Evolutionary conservation across 2,797 vertebrate genomes (phyloP), one percentile per base, ranked within the genome.

Genomic region (Neosilurus hyrtlii): DNA sequence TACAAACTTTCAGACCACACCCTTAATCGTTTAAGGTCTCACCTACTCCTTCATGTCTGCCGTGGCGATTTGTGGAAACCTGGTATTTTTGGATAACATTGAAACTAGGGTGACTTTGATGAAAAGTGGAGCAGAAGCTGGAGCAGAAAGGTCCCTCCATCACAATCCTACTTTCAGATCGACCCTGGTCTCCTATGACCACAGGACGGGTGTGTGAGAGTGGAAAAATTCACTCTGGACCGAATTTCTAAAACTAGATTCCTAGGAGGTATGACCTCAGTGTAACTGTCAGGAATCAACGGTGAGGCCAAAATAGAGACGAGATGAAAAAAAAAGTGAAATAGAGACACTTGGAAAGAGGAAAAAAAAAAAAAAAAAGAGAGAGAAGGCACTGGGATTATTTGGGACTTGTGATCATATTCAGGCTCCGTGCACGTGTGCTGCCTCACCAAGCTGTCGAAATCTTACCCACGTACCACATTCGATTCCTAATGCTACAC

Each of bases 101-200:
- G 63, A 70, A 70, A 49, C n/a, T 37, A 52, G 56, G 82, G 18
- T 78, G 74, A 77, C 35, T 75, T 56, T 74, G 62, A 67, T 57
- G 37, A 43, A 78, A 83, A 70, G 57, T 70, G 37, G 54, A 78
- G 24, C 74, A 78, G 73, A 59, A 30, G 30, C 30, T 30, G 30
- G 1, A 30, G 30, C 30, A 30, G 30, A 30, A 57, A 65, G 75
- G 54, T 68, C 74, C 37, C 9, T 68, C 15, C 4, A 22, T 75
- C 61, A 66, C 59, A 49, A 22, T 75, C 61, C 71, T 63, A 71
- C 37, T 82, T 82, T 72, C 56, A 22, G 56, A 24, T 11, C 7
- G 16, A 14, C 54, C 56, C 11, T n/a, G 78, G 65, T 70, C 78
- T 73, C 70, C 9, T 18, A 24, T 65, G 80, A 52, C 57, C 57